Percentiles rank a stretch among this genome's conserved stretches.
Evolutionary conservation across 2,113 vertebrate species (phyloP).

Genomic region (Gavialis gangeticus): DNA sequence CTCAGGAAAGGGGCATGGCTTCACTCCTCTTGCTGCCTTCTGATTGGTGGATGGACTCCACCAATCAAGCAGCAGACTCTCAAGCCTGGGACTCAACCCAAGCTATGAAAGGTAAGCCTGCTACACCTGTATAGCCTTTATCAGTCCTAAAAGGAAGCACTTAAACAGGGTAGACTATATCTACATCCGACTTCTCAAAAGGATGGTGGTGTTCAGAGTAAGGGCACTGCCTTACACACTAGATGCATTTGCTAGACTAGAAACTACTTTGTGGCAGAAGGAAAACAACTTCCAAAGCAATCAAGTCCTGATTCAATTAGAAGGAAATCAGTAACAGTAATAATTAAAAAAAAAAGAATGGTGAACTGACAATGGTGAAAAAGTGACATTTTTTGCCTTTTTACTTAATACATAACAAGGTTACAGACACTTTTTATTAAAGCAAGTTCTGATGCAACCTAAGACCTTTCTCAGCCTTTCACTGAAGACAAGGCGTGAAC

Average conservation of each 20-base stretch:
- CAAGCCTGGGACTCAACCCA: no score
- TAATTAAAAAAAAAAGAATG: neutral
- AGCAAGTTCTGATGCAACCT: neutral
- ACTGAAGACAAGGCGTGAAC: neutral
- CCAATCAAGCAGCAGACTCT: no score
- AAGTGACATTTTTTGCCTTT: accelerated
- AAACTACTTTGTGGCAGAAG: neutral
- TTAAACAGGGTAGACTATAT: no score
- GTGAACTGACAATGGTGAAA: neutral
- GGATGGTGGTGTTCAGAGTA: neutral
- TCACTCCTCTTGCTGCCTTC: no score
- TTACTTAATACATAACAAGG: neutral
- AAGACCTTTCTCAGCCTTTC: neutral
- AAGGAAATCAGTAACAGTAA: neutral
- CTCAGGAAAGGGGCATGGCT: no score
- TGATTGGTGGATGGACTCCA: no score
- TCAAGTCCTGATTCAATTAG: neutral
- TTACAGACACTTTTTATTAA: neutral
- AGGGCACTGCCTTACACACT: neutral
- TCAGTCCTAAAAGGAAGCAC: no score
- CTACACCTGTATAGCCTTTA: no score
- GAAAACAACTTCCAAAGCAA: neutral
- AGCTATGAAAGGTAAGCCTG: no score
- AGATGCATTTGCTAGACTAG: neutral
- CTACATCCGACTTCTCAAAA: neutral